Percentiles rank a stretch among this genome's conserved stretches.
Evolutionary conservation across 2,113 vertebrate genomes (phyloP).

Genomic region (Rhinichthys klamathensis): DNA sequence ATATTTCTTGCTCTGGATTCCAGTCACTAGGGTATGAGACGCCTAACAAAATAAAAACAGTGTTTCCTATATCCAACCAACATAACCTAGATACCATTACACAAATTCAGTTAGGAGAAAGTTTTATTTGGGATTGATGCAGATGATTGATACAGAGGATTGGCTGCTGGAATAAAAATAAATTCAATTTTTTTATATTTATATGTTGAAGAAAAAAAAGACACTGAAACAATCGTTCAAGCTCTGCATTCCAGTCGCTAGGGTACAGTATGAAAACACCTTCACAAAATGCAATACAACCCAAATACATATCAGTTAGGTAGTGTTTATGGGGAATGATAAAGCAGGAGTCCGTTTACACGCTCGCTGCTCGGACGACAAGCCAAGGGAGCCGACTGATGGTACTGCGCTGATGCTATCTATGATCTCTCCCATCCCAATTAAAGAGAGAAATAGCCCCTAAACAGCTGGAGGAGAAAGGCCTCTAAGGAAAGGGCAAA

Average conservation of each 20-base stretch:
- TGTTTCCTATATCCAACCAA: neutral
- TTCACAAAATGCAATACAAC: neutral
- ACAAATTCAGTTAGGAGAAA: neutral
- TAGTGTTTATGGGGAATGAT: neutral
- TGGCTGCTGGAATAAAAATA: neutral
- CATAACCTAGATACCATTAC: neutral
- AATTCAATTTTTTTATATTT: neutral
- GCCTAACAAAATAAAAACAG: neutral
- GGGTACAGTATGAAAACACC: neutral
- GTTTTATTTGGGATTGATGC: neutral
- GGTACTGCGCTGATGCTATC: conserved; percentile 71
- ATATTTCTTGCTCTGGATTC: conserved; percentile 7
- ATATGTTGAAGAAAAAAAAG: neutral
- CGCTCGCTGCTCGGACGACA: neutral
- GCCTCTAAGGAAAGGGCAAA: conserved; percentile 75
- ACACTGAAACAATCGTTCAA: neutral
- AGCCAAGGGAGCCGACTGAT: conserved; percentile 15
- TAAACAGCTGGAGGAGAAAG: conserved; percentile 77
- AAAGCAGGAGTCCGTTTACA: neutral
- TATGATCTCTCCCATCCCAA: conserved; percentile 76
- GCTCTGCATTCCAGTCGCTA: neutral
- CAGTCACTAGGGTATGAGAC: neutral
- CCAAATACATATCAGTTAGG: neutral
- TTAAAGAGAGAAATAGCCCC: conserved; percentile 74
- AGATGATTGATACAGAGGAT: neutral